Base-by-base conservation (phyloP, 1,140 invertebrate genomes). In the Bathynomus jamesi region DNA sequence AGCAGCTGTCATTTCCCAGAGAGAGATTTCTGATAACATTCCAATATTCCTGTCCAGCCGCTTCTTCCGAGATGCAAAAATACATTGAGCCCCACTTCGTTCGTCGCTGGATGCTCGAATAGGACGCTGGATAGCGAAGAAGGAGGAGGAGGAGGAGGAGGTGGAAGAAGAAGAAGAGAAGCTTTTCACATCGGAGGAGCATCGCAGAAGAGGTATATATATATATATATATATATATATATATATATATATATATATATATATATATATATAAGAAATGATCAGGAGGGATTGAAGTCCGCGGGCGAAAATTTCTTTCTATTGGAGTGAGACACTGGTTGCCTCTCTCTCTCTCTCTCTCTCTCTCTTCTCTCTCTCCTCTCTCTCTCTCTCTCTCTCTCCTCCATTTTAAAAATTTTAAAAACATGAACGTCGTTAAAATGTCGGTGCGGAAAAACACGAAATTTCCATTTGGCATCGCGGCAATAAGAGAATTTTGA, bases 391-490 rank as follows among this genome's bases (percentile, higher is more conserved):
- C 32, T 8, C 32, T 40, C 32, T 40, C 32, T 40, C 17, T 7
- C 32, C 7, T 67, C 61, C 64, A 61, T 67, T 64, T 69, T 61
- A 29, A 64, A 61, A 69, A 69, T 73, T 69, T 69, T 65, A 73
- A 73, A 40, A 64, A 73, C 67, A 69, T 69, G 71, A 64, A 69
- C 62, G 71, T 73, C 71, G 71, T 73, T 73, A 73, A 73, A 69
- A 73, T 64, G 71, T 73, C 71, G 60, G 61, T 21, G 32, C 40
- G 65, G 71, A 73, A 73, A 73, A 73, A 73, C 71, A 73, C 67
- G 71, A 69, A 69, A 69, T 73, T 73, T 73, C 71, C 71, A 73
- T 73, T 73, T 73, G 71, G 71, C 71, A 73, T 67, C 32, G 32
- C 7, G 7, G 32, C 32, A 40, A 40, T 40, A 40, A 40, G 32